Evolutionary conservation across 1,140 invertebrate species (phyloP).

Genomic region (Oreohelix idahoensis): DNA sequence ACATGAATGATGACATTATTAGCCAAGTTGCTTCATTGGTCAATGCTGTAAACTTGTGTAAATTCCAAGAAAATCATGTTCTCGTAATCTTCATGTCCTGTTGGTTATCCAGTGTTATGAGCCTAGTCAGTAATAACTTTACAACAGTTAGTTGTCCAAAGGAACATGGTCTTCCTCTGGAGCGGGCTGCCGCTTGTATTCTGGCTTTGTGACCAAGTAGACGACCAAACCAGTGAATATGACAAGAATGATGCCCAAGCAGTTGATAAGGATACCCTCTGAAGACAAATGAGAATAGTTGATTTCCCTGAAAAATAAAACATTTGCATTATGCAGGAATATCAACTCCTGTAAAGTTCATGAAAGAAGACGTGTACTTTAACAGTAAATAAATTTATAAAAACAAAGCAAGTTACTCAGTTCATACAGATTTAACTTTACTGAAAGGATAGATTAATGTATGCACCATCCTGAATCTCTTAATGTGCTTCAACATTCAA

Average conservation of each 20-base stretch:
- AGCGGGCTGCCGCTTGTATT: conserved; percentile 81
- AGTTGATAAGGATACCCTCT: conserved; percentile 83
- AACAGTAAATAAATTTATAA: too few species aligned
- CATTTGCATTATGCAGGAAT: neutral
- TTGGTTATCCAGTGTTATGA: too few species aligned
- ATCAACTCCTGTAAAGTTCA: too few species aligned
- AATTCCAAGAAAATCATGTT: neutral
- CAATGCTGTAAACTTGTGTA: neutral
- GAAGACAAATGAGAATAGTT: conserved; percentile 58
- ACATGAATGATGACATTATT: too few species aligned
- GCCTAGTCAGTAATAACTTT: too few species aligned
- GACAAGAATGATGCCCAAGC: conserved; percentile 83
- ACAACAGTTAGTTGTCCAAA: conserved; percentile 41
- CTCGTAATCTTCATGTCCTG: neutral
- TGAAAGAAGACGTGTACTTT: too few species aligned
- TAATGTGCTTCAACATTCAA: too few species aligned
- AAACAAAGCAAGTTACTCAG: too few species aligned
- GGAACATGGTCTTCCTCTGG: conserved; percentile 80
- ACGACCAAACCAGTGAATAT: conserved; percentile 82
- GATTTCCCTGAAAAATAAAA: conserved; percentile 40
- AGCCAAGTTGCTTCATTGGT: neutral
- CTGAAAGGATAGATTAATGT: too few species aligned
- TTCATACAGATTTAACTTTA: too few species aligned
- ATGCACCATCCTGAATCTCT: too few species aligned
- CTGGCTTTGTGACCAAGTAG: conserved; percentile 82